Evolutionary conservation across 2,113 vertebrate species (phyloP).

Genomic region (Mohoua ochrocephala): DNA sequence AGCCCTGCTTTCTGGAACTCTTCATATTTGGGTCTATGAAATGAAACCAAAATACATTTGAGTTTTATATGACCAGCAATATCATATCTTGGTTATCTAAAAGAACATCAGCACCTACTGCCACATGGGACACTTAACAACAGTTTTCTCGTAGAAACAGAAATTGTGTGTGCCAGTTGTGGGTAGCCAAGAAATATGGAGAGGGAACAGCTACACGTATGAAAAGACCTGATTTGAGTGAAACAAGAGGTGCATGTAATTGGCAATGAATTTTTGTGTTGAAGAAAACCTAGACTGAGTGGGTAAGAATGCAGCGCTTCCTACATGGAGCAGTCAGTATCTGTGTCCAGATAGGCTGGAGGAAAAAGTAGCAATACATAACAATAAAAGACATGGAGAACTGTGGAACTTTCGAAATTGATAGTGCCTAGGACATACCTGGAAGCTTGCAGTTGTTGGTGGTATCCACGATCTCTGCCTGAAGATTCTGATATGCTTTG

Average conservation of each 20-base stretch:
- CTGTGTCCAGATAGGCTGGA: neutral
- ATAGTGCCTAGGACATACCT: slow-evolving; percentile 26
- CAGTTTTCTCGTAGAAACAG: neutral
- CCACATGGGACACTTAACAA: neutral
- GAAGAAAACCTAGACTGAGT: neutral
- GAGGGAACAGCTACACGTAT: neutral
- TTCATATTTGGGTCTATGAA: neutral
- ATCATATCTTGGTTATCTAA: neutral
- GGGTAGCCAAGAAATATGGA: neutral
- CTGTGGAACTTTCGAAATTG: neutral
- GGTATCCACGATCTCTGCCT: neutral
- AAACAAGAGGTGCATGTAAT: neutral
- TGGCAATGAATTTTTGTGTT: neutral
- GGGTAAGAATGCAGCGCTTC: neutral
- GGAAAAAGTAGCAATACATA: neutral
- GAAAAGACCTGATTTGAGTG: neutral
- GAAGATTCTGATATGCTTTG: neutral
- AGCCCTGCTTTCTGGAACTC: neutral
- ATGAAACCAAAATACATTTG: neutral
- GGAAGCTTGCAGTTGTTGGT: slow-evolving; percentile 3
- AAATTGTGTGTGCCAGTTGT: fast-evolving
- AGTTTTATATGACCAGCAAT: neutral
- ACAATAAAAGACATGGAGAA: neutral
- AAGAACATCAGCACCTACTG: neutral
- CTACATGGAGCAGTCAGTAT: neutral